Evolutionary conservation across 2,888 invertebrate species (phyloP).

Genomic region (Cristatella mucedo): DNA sequence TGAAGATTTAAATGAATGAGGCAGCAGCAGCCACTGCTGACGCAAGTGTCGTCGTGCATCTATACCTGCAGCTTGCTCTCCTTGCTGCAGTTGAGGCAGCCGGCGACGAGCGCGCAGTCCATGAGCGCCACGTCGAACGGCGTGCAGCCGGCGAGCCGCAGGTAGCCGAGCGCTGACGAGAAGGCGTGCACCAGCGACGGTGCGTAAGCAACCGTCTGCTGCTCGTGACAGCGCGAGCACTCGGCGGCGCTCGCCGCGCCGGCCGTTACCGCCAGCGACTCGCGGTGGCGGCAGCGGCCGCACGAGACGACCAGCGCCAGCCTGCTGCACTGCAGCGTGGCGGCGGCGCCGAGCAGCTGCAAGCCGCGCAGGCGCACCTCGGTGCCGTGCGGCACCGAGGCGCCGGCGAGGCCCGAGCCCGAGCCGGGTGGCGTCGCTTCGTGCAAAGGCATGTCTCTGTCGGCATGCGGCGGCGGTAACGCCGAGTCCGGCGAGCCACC

Average conservation of each 20-base stretch:
- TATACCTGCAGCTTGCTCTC: constrained; percentile 29
- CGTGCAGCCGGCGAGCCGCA: constrained; percentile 31
- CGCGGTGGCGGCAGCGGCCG: constrained; percentile 17
- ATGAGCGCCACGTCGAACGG: constrained; percentile 34
- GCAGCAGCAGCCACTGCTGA: too few relatives aligned
- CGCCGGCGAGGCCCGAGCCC: too few relatives aligned
- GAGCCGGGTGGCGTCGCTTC: too few relatives aligned
- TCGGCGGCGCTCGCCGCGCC: constrained; percentile 27
- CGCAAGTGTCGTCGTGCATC: too few relatives aligned
- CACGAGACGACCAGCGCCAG: constrained; percentile 27
- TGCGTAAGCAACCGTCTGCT: constrained; percentile 17
- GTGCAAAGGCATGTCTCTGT: too few relatives aligned
- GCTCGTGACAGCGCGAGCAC: constrained; percentile 31
- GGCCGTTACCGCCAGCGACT: neutral
- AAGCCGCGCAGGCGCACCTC: constrained; percentile 28
- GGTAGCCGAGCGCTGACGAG: constrained; percentile 30
- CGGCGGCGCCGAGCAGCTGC: constrained; percentile 26
- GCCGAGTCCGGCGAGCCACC: too few relatives aligned
- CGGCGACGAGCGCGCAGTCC: constrained; percentile 25
- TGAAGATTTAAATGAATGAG: constrained; percentile 4
- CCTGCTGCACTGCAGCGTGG: constrained; percentile 24
- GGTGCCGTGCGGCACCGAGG: too few relatives aligned
- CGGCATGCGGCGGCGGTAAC: too few relatives aligned
- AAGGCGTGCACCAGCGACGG: constrained; percentile 29
- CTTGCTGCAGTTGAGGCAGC: constrained; percentile 35